Percentiles rank a stretch among this genome's conserved stretches.
phyloP scores from a whole-genome alignment of 2,888 invertebrate species.

The Chelonus formosanus region DNA sequence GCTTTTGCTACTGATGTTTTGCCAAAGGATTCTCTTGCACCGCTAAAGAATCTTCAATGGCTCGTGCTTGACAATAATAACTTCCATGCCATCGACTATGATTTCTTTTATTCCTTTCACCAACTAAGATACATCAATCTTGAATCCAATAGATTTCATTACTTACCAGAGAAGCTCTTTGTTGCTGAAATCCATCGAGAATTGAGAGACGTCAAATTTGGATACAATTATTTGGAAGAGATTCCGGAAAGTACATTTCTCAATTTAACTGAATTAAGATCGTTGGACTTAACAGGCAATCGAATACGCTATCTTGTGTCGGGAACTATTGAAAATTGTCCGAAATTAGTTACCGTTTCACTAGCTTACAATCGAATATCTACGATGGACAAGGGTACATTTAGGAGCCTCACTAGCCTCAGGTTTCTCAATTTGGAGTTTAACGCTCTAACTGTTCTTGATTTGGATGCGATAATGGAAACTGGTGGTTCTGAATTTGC shows the following conservation, averaged over 20 bases:
- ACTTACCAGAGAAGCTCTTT: conserved; percentile 75
- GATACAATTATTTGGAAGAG: conserved; percentile 79
- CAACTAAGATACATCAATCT: conserved; percentile 79
- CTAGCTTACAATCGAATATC: conserved; percentile 83
- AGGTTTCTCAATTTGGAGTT: conserved; percentile 82
- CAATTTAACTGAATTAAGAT: conserved; percentile 77
- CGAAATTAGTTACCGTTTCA: conserved; percentile 82
- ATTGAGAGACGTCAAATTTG: conserved; percentile 80
- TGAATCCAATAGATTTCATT: conserved; percentile 83
- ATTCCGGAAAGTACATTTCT: conserved; percentile 77
- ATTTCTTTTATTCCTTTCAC: conserved; percentile 72
- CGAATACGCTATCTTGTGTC: conserved; percentile 74
- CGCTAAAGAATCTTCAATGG: conserved; percentile 80
- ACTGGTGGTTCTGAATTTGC: conserved; percentile 70
- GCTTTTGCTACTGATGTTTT: conserved; percentile 83
- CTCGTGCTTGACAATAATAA: conserved; percentile 89
- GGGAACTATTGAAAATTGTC: conserved; percentile 79
- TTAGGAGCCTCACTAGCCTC: conserved; percentile 79
- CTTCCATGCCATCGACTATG: conserved; percentile 76
- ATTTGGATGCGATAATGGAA: conserved; percentile 56
- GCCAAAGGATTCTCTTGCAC: conserved; percentile 79
- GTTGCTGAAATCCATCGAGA: conserved; percentile 75
- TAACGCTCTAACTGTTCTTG: conserved; percentile 76
- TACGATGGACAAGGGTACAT: conserved; percentile 77
- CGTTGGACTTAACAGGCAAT: conserved; percentile 82